Base-by-base conservation (phyloP, 1,140 invertebrate species). In the Neelides sp. region DNA sequence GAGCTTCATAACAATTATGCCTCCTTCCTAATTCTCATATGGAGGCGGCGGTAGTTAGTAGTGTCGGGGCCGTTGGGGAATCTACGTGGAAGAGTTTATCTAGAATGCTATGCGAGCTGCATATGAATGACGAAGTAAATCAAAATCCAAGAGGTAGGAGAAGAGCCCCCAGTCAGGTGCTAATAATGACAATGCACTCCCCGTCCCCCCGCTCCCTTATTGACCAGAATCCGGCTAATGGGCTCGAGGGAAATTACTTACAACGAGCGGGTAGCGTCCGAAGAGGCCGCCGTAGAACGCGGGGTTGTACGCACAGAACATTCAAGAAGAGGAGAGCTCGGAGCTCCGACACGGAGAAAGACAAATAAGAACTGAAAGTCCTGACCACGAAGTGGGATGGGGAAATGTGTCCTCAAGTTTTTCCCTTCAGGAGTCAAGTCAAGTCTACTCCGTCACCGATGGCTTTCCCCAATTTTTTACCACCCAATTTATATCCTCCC, bases 221-320 rank as follows among this genome's bases (percentile, higher is more conserved):
- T 44, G 42, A 44, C 19, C 26, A 23, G 8, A 10, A 17, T 27
- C 10, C 8, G 20, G 19, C 26, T 43, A 23, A 20, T 44, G 19
- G 20, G 20, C 41, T 23, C 20, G 26, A 7, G 27, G n/a, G 34
- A n/a, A 5, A 22, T 43, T 24, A 49, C 58, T 57, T 61, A 61
- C 58, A 52, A 61, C 55, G 44, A 57, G 36, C 19, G 59, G 55
- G 40, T 61, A 61, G 28, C 55, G 36, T 23, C 55, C 55, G 44
- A 61, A 57, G 30, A 61, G 39, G 10, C 55, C 55, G 12, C 48
- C 26, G 34, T 61, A 61, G 24, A 61, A 55, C n/a, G 47, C 43
- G 30, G 55, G 55, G 48, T 57, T 61, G 35, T 61, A 61, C n/a
- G 59, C 59, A 55, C 59, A 61, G 37, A 61, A 61, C 59, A 61